phyloP scores from a whole-genome alignment of 1,140 invertebrate genomes.

The Branchinecta lindahli region DNA sequence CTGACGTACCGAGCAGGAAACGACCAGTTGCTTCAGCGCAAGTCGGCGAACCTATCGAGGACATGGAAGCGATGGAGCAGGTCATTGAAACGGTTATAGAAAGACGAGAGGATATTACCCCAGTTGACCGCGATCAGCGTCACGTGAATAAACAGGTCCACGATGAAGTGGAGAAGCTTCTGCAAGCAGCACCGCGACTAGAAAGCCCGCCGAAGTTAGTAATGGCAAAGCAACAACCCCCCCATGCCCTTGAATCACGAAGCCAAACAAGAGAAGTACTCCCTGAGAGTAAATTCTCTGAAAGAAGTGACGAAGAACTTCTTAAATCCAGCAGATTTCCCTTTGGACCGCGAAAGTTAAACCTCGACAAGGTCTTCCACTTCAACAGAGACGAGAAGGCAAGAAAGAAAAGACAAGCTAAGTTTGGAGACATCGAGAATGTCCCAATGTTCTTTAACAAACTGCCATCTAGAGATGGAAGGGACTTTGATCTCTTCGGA shows the following conservation, averaged over 20 bases:
- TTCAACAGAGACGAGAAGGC: neutral
- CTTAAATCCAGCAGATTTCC: slow-evolving; percentile 39
- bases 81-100: neutral
- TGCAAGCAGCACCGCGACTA: neutral
- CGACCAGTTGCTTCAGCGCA: neutral
- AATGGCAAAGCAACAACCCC: neutral
- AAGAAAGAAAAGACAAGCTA: slow-evolving; percentile 16
- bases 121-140: neutral
- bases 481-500: slow-evolving; percentile 34
- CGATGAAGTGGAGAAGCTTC: neutral
- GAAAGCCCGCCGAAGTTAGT: neutral
- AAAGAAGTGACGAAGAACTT: neutral
- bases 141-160: neutral
- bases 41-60: neutral
- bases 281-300: neutral
- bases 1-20: neutral
- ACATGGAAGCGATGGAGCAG: slow-evolving; percentile 1
- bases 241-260: neutral
- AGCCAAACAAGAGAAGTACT: neutral
- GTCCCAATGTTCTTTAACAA: neutral
- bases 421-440: neutral
- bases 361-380: slow-evolving; percentile 30
- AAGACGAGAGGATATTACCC: neutral
- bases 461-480: slow-evolving; percentile 24
- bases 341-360: slow-evolving; percentile 56